A percentile compares a stretch with the other conserved stretches of the same genome.
Evolutionary conservation across 1,140 invertebrate species (phyloP).

Genomic region (Globodera rostochiensis): DNA sequence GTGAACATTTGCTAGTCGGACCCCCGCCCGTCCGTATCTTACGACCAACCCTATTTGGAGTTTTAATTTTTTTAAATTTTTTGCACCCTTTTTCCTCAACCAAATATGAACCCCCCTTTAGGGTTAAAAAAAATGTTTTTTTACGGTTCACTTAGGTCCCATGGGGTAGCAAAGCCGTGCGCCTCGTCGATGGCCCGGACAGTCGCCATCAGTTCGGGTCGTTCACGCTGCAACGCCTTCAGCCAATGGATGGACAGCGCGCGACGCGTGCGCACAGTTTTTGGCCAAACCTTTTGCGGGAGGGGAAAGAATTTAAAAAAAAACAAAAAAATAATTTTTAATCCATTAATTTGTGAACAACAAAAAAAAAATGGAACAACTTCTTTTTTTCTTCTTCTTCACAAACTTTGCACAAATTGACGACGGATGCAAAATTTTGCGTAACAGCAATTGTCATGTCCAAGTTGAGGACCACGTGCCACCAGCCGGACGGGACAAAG

Average conservation of each 20-base stretch:
- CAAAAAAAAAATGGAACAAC: background rate
- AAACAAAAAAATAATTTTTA: background rate
- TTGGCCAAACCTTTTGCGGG: slow-evolving; percentile 79
- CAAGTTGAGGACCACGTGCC: slow-evolving; percentile 97
- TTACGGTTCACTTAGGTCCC: slow-evolving; percentile 18
- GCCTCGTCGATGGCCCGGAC: slow-evolving; percentile 18
- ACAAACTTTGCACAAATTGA: slow-evolving; percentile 88
- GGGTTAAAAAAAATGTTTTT: slow-evolving; percentile 15
- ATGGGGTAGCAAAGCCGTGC: background rate
- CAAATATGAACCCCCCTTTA: background rate
- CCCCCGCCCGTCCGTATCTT: too few relatives aligned
- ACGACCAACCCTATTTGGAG: too few relatives aligned
- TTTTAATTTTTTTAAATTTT: too few relatives aligned
- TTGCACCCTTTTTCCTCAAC: too few relatives aligned
- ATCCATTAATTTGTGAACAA: background rate
- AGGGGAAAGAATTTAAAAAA: too few relatives aligned
- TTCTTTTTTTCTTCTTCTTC: slow-evolving; percentile 69
- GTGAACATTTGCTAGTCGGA: too few relatives aligned
- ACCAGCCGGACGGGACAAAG: slow-evolving; percentile 82
- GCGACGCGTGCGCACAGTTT: slow-evolving; percentile 89
- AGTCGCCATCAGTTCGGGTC: slow-evolving; percentile 37
- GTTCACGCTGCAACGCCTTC: slow-evolving; percentile 25
- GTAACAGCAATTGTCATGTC: slow-evolving; percentile 94
- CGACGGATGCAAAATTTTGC: slow-evolving; percentile 93
- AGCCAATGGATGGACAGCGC: slow-evolving; percentile 86